Percentiles rank a stretch among this genome's conserved stretches.
Evolutionary conservation across 2,888 invertebrate species (phyloP).

Genomic region (Torymus texanus): DNA sequence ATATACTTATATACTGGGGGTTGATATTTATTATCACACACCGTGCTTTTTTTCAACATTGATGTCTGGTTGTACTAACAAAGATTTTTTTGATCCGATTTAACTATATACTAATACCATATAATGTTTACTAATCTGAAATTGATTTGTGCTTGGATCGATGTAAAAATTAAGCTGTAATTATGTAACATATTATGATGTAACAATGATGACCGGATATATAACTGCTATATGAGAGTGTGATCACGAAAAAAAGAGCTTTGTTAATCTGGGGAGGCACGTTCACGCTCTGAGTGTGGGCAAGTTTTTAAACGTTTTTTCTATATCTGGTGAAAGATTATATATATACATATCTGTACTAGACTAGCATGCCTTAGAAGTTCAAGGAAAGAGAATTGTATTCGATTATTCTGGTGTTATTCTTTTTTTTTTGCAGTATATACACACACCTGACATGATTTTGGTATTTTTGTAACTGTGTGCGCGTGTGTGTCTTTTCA

Average conservation of each 20-base stretch:
- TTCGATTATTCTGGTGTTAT: slow-evolving; percentile 20
- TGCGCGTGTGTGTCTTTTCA: neutral
- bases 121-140: too few relatives aligned
- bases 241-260: too few relatives aligned
- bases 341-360: slow-evolving; percentile 23
- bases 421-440: slow-evolving; percentile 17
- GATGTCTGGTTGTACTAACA: slow-evolving; percentile 23
- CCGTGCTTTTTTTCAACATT: slow-evolving; percentile 42
- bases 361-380: slow-evolving; percentile 43
- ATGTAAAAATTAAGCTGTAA: too few relatives aligned
- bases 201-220: too few relatives aligned
- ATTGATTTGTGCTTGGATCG: too few relatives aligned
- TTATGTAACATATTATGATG: too few relatives aligned
- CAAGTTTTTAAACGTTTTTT: slow-evolving; percentile 10
- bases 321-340: slow-evolving; percentile 21
- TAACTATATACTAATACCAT: neutral
- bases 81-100: neutral
- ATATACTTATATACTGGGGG: neutral
- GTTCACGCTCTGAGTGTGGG: neutral
- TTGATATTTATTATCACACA: neutral
- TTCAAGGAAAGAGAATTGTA: slow-evolving; percentile 16
- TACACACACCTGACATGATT: slow-evolving; percentile 18
- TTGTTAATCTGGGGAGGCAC: too few relatives aligned
- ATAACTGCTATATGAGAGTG: too few relatives aligned
- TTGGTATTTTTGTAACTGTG: slow-evolving; percentile 8